Evolutionary conservation across 2,888 invertebrate species (phyloP).

Genomic region (Papilio demoleus): DNA sequence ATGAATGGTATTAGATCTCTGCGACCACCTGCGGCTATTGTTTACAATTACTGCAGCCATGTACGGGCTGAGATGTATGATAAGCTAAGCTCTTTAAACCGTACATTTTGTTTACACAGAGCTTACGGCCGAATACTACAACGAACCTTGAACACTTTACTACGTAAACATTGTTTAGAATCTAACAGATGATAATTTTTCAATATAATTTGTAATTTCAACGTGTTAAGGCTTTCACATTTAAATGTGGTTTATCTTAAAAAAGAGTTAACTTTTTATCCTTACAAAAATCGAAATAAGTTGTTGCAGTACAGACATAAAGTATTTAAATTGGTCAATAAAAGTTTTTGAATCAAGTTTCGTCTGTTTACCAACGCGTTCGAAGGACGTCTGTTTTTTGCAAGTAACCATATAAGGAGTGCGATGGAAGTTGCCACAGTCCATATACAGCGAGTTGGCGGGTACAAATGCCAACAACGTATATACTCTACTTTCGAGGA

Average conservation of each 20-base stretch:
- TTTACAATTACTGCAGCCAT: constrained; percentile 20
- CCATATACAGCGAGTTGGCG: constrained; percentile 24
- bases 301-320: neutral
- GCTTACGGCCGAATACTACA: no score
- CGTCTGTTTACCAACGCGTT: constrained; percentile 46
- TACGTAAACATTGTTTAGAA: no score
- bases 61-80: neutral
- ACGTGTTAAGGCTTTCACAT: no score
- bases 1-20: constrained; percentile 1
- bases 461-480: constrained; percentile 7
- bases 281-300: no score
- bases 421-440: constrained; percentile 35
- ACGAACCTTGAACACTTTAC: no score
- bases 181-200: no score
- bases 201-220: no score
- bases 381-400: constrained; percentile 47
- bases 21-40: constrained; percentile 21
- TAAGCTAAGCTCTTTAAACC: constrained; percentile 20
- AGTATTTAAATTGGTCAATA: constrained; percentile 11
- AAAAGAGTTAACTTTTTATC: no score
- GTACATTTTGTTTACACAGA: neutral
- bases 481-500: constrained; percentile 31
- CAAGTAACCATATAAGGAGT: constrained; percentile 43
- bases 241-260: no score
- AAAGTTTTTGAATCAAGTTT: constrained; percentile 12